Conservation (phyloP, 2,888 invertebrate genomes). For the Drosophila meridionalis region DNA sequence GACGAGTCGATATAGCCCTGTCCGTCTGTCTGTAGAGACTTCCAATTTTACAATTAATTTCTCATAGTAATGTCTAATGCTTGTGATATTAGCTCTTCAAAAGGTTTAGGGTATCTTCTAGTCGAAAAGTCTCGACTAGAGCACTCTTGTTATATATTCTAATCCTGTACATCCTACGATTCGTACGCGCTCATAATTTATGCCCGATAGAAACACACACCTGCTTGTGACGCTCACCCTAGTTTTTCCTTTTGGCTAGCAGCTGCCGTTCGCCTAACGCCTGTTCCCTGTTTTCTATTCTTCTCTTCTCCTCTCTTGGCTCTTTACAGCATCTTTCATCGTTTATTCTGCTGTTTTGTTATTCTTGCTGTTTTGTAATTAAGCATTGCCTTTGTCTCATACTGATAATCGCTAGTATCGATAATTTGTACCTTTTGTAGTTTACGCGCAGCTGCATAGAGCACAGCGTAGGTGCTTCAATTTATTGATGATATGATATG, state of each 20-base stretch:
- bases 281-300: conserved; percentile 28
- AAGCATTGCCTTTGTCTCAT: conserved; percentile 21
- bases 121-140: too few species aligned
- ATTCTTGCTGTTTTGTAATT: conserved; percentile 49
- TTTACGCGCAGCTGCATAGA: conserved; percentile 44
- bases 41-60: too few species aligned
- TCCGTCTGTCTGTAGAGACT: too few species aligned
- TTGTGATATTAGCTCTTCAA: too few species aligned
- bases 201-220: conserved; percentile 43
- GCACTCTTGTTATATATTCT: conserved; percentile 49
- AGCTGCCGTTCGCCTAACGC: conserved; percentile 56
- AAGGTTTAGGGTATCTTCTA: too few species aligned
- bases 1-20: too few species aligned
- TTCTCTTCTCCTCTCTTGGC: conserved; percentile 10
- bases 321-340: background rate
- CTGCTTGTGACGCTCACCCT: conserved; percentile 37
- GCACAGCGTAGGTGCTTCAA: background rate
- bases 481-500: background rate
- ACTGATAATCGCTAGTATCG: conserved; percentile 41
- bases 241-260: conserved; percentile 39
- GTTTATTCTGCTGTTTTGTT: background rate
- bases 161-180: conserved; percentile 56
- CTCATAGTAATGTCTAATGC: too few species aligned
- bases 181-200: conserved; percentile 75
- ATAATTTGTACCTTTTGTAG: conserved; percentile 43